Conservation (phyloP, 2,113 vertebrate species). For the Ceyx margarethae region DNA sequence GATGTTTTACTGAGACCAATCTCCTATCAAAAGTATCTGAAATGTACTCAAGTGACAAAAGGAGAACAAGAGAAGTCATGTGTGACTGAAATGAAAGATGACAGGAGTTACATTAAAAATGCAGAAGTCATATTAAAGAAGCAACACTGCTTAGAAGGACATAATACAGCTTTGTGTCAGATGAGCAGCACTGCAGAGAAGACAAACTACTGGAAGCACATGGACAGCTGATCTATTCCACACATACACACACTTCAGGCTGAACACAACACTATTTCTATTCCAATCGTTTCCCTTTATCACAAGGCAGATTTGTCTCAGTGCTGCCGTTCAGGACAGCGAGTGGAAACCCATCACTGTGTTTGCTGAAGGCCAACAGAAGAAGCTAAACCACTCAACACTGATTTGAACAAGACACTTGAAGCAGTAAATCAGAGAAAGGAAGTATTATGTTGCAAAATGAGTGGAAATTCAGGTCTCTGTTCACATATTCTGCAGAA, state of each 20-base stretch:
- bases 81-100: conserved; percentile 7
- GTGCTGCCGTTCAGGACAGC: conserved; percentile 19
- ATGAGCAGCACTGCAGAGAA: not conserved
- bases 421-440: conserved; percentile 67
- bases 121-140: conserved; percentile 42
- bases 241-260: not conserved
- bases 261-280: conserved; percentile 9
- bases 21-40: conserved; percentile 31
- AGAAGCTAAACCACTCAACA: conserved; percentile 64
- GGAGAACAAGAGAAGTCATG: conserved; percentile 19
- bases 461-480: conserved; percentile 74
- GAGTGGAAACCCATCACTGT: conserved; percentile 47
- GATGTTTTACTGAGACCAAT: not conserved
- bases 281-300: not conserved
- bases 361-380: conserved; percentile 64
- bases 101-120: conserved; percentile 26
- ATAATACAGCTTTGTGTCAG: conserved; percentile 42
- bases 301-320: conserved; percentile 24
- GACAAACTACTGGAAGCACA: conserved; percentile 34
- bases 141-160: conserved; percentile 37
- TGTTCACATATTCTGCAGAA: conserved; percentile 79
- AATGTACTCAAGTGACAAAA: conserved; percentile 39
- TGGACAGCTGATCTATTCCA: not conserved
- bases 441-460: conserved; percentile 60
- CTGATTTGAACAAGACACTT: conserved; percentile 49